These are phyloP conservation scores for Ennomos erosarius DNA, from an alignment of 2,888 invertebrate genomes.

Conservation along the genomic window DNA sequence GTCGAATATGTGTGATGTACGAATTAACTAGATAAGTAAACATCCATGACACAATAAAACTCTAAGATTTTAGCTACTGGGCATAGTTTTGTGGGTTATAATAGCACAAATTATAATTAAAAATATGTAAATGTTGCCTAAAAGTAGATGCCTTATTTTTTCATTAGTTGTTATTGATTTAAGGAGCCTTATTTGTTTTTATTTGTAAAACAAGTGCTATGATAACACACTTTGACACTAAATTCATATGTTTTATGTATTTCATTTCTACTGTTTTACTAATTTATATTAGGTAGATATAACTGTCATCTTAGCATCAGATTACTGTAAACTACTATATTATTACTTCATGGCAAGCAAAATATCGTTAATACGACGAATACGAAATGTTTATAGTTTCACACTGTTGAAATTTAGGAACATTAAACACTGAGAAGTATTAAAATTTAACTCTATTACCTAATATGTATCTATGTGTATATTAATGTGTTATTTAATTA, in stretches of 20 bases:
- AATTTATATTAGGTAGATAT: constrained; percentile 19
- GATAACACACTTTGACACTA: constrained; percentile 30
- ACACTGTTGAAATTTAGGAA: constrained; percentile 83
- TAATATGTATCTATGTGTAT: constrained; percentile 72
- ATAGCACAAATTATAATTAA: constrained; percentile 30
- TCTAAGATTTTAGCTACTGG: constrained; percentile 5
- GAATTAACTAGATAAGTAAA: constrained; percentile 64
- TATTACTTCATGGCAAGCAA: constrained; percentile 78
- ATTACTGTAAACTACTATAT: constrained; percentile 54
- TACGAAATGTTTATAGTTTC: constrained; percentile 58
- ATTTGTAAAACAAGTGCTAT: constrained; percentile 32
- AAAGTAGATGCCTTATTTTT: constrained; percentile 32
- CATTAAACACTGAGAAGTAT: constrained; percentile 84
- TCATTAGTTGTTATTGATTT: neutral
- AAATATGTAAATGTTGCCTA: constrained; percentile 22
- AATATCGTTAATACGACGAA: constrained; percentile 56
- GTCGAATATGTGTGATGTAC: constrained; percentile 54
- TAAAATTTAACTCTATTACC: constrained; percentile 74
- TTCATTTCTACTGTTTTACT: constrained; percentile 29
- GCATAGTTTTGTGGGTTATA: constrained; percentile 25
- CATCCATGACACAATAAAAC: constrained; percentile 13
- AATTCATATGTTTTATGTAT: constrained; percentile 16
- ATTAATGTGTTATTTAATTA: constrained; percentile 55
- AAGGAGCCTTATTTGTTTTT: constrained; percentile 25
- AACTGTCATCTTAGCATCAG: constrained; percentile 37